Evolutionary conservation across 2,888 invertebrate species (phyloP).

Genomic region (Drosophila gaucha): DNA sequence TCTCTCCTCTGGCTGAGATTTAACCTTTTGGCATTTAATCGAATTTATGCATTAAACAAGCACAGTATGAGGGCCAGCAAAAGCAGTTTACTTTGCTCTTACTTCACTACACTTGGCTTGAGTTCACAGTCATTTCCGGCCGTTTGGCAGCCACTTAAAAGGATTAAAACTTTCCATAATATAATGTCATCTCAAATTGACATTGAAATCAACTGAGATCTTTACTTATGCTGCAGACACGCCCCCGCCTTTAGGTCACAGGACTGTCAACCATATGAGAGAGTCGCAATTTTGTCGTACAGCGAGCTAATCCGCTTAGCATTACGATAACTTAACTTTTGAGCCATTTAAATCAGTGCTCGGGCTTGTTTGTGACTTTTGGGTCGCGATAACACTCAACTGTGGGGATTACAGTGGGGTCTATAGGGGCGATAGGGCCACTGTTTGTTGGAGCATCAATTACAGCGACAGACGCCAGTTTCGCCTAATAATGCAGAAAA

Average conservation of each 20-base stretch:
- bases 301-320: slow-evolving; percentile 73
- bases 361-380: slow-evolving; percentile 53
- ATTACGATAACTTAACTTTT: slow-evolving; percentile 80
- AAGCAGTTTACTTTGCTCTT: slow-evolving; percentile 26
- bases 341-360: slow-evolving; percentile 79
- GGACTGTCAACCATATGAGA: slow-evolving; percentile 45
- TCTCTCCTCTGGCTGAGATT: slow-evolving; percentile 36
- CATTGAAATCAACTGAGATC: slow-evolving; percentile 75
- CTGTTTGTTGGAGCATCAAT: slow-evolving; percentile 66
- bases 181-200: slow-evolving; percentile 75
- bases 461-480: slow-evolving; percentile 69
- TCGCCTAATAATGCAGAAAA: slow-evolving; percentile 80
- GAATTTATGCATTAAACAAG: slow-evolving; percentile 79
- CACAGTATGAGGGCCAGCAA: slow-evolving; percentile 21
- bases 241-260: not conserved
- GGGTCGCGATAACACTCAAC: slow-evolving; percentile 49
- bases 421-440: not conserved
- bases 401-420: not conserved
- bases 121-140: slow-evolving; percentile 42
- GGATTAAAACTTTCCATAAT: slow-evolving; percentile 77
- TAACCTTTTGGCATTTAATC: slow-evolving; percentile 80
- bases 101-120: slow-evolving; percentile 21
- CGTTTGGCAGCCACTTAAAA: slow-evolving; percentile 73
- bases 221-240: slow-evolving; percentile 35
- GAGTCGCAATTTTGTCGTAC: slow-evolving; percentile 15